Conservation (phyloP, 2,797 vertebrate species). For the Salmo trutta region DNA sequence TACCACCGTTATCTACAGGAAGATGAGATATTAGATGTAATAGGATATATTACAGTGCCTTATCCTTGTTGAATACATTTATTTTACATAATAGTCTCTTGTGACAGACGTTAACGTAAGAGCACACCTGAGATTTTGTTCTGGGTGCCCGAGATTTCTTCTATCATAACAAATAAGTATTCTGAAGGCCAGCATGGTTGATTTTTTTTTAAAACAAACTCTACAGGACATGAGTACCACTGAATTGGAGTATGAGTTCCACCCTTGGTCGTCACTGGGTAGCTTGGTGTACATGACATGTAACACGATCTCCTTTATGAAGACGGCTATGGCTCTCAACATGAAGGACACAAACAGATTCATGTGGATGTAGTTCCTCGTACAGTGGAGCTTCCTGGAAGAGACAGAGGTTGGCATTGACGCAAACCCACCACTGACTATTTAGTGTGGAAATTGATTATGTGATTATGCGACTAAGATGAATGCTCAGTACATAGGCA, state of each 20-base stretch:
- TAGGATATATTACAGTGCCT: not conserved
- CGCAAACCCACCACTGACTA: not conserved
- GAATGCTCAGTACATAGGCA: not conserved
- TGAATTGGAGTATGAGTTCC: conserved; percentile 80
- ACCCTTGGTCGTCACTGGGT: conserved; percentile 80
- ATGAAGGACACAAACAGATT: conserved; percentile 96
- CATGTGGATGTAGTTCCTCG: conserved; percentile 97
- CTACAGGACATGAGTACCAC: conserved; percentile 68
- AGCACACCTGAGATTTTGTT: not conserved
- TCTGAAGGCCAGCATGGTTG: too few relatives aligned
- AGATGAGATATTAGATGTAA: not conserved
- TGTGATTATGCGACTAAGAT: not conserved
- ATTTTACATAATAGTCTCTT: not conserved
- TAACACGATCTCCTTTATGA: conserved; percentile 83
- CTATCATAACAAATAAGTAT: too few relatives aligned
- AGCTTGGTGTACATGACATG: conserved; percentile 78
- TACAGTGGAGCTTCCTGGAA: conserved; percentile 94
- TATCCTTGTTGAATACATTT: not conserved
- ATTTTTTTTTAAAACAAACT: not conserved
- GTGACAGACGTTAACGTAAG: not conserved
- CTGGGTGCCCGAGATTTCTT: not conserved
- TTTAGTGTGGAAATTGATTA: not conserved
- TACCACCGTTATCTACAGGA: conserved; percentile 73
- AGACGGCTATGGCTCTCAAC: conserved; percentile 82
- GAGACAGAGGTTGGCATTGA: not conserved